A percentile compares a stretch with the other conserved stretches of the same genome.
These are phyloP conservation scores for Alectura lathami DNA, from an alignment of 2,113 vertebrate genomes.

Conservation along the genomic window DNA sequence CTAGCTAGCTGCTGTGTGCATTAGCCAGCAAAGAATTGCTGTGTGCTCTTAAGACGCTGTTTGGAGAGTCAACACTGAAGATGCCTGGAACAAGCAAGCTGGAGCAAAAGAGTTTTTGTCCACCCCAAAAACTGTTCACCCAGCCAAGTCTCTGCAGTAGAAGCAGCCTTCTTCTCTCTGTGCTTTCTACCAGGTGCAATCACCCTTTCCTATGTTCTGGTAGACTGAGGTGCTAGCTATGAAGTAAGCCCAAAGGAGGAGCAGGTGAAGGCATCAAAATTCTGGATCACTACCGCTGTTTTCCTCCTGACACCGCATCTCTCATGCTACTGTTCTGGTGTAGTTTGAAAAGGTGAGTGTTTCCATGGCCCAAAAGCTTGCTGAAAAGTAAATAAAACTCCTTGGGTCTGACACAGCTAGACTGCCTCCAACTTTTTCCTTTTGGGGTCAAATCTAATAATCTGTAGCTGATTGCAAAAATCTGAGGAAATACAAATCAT, in stretches of 20 bases:
- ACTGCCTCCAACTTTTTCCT: neutral
- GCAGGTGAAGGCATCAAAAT: neutral
- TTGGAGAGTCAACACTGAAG: neutral
- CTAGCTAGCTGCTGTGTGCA: neutral
- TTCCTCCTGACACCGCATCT: neutral
- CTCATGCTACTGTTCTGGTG: neutral
- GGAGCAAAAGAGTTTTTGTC: neutral
- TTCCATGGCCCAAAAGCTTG: neutral
- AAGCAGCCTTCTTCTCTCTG: neutral
- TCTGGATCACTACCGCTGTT: neutral
- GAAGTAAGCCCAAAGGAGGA: neutral
- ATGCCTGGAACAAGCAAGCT: neutral
- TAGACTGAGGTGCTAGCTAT: neutral
- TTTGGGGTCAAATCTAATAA: neutral
- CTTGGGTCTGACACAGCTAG: accelerated
- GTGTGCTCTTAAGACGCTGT: neutral
- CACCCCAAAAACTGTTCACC: neutral
- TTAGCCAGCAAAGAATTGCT: neutral
- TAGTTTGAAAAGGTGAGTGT: neutral
- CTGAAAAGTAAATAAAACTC: neutral
- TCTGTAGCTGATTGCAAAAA: neutral
- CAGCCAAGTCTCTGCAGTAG: neutral
- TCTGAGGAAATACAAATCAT: neutral
- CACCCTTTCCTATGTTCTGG: neutral
- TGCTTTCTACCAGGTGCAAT: neutral